Evolutionary conservation across 2,888 invertebrate genomes (phyloP).

Genomic region (Aradus depressus): DNA sequence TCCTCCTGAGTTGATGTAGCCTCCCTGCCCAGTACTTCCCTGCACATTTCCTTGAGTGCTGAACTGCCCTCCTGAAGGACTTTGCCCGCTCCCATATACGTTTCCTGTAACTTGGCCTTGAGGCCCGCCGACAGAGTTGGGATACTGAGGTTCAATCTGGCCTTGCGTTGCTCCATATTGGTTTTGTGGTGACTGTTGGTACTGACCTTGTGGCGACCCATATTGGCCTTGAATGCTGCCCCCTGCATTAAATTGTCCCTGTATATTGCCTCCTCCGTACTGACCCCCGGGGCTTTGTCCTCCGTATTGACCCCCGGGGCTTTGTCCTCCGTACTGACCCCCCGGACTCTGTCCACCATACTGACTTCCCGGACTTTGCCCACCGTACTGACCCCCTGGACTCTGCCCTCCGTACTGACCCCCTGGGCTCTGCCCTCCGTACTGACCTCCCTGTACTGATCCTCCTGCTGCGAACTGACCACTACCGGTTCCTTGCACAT

Average conservation of each 20-base stretch:
- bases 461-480: constrained; percentile 20
- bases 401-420: not conserved
- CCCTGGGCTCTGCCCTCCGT: not conserved
- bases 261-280: constrained; percentile 7
- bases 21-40: too few relatives aligned
- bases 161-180: not conserved
- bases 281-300: constrained; percentile 1
- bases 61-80: constrained; percentile 11
- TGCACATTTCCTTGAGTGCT: constrained; percentile 4
- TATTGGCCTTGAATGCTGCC: not conserved
- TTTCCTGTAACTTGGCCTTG: constrained; percentile 16
- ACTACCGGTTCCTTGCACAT: constrained; percentile 6
- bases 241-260: not conserved
- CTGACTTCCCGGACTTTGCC: constrained; percentile 2
- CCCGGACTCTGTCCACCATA: constrained; percentile 8
- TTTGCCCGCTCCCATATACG: constrained; percentile 15
- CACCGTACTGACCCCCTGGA: constrained; percentile 8
- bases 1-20: constrained; percentile 6
- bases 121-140: not conserved
- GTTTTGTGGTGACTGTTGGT: not conserved
- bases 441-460: constrained; percentile 11
- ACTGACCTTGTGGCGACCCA: not conserved
- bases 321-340: not conserved
- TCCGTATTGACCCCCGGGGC: constrained; percentile 7
- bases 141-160: not conserved